Evolutionary conservation across 2,113 vertebrate species (phyloP).

Genomic region (zebrafish (Danio rerio)): DNA sequence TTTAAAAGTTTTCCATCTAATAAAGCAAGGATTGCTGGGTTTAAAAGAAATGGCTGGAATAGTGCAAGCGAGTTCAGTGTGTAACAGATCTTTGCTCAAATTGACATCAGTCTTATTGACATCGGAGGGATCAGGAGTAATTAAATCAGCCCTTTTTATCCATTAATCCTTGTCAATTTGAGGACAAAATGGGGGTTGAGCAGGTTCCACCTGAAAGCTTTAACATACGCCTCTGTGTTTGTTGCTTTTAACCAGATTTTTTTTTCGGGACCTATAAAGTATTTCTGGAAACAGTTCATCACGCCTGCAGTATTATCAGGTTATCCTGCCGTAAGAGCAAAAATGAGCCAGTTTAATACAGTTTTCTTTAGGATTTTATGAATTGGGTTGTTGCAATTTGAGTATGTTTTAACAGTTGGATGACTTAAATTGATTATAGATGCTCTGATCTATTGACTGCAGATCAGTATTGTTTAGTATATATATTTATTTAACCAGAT

Average conservation of each 20-base stretch:
- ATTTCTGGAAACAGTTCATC: constrained; percentile 11
- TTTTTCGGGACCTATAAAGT: constrained; percentile 9
- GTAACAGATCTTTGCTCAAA: constrained; percentile 29
- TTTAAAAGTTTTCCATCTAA: constrained; percentile 24
- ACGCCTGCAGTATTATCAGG: neutral
- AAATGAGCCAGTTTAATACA: constrained; percentile 13
- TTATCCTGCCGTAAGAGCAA: neutral
- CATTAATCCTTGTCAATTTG: constrained; percentile 62
- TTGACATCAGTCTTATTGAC: constrained; percentile 53
- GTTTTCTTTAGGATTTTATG: neutral
- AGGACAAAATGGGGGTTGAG: constrained; percentile 43
- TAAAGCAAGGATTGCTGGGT: neutral
- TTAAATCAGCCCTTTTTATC: constrained; percentile 59
- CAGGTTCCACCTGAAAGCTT: constrained; percentile 25
- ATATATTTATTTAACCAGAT: too few relatives aligned
- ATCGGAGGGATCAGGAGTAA: constrained; percentile 62
- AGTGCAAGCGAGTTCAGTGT: constrained; percentile 19
- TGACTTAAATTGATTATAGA: too few relatives aligned
- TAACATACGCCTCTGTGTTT: constrained; percentile 18
- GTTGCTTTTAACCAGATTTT: neutral
- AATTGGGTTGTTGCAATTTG: neutral
- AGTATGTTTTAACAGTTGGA: neutral
- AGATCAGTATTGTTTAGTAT: too few relatives aligned
- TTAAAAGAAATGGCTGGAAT: neutral
- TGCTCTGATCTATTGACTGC: too few relatives aligned